Evolutionary conservation across 2,888 invertebrate genomes (phyloP), one percentile per base, ranked within the genome.

Genomic region (Yponomeuta plumbellus): DNA sequence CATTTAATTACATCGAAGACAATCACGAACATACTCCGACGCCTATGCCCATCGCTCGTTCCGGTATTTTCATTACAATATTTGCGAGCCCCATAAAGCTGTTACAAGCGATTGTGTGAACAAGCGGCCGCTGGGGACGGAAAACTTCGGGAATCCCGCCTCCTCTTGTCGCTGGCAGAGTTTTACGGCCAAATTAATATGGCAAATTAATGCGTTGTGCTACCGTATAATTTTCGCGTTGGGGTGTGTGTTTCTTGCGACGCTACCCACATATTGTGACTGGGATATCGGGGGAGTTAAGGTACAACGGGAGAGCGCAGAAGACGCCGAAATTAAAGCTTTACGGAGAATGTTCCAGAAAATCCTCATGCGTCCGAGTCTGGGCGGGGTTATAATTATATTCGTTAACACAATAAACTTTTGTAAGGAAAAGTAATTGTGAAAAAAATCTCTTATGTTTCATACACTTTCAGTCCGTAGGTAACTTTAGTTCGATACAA

Each of bases 151-250:
- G 79, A 85, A 88, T 87, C 85, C 89, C 89, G 84, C 77, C 75
- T 75, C 74, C 82, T 75, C 87, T 84, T 87, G 90, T 90, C 91
- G 89, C 86, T 80, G 86, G 73, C 91, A 88, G 89, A 91, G 90
- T 92, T 92, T 92, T 92, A 92, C 91, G 85, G 87, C 86, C 84
- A 91, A 91, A 91, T 92, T 92, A 92, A 92, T 92, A 92, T 92
- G 87, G 91, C 91, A 92, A 91, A 92, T 92, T 92, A 92, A 92
- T 92, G 91, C 90, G 87, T 83, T 80, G 77, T 83, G 78, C 76
- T 79, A 84, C 84, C 82, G 92, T 88, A 91, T 91, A 92, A 92
- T 92, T 91, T 91, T 83, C 83, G 78, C 82, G 80, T 85, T 77
- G 77, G 75, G 73, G 78, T 85, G 83, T 77, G 85, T 76, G 78